These are phyloP conservation scores for Cyanocitta stelleri DNA, from an alignment of 2,113 vertebrate genomes.

Conservation along the genomic window DNA sequence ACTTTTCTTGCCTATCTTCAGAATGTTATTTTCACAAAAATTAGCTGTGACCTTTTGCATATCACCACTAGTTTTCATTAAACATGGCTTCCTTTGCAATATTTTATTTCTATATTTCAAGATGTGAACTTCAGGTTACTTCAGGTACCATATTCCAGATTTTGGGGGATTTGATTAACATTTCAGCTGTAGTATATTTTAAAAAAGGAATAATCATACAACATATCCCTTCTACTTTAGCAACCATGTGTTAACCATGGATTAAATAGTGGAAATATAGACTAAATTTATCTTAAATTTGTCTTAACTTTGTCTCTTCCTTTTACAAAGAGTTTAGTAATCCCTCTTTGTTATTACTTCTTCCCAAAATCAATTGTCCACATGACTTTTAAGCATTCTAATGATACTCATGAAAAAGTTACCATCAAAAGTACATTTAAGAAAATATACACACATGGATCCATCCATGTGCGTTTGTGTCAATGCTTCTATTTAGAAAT, in stretches of 20 bases:
- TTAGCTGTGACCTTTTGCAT: not conserved
- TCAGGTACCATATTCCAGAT: not conserved
- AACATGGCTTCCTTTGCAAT: not conserved
- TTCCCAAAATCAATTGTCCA: not conserved
- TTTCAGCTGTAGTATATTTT: not conserved
- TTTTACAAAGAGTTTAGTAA: not conserved
- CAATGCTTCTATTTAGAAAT: not conserved
- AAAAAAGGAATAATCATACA: not conserved
- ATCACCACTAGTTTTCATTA: not conserved
- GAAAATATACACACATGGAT: rapidly evolving
- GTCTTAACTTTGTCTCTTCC: not conserved
- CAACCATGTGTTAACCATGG: not conserved
- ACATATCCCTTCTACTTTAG: not conserved
- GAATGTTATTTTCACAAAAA: not conserved
- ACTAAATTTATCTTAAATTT: not conserved
- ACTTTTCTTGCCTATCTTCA: not conserved
- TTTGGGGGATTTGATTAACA: not conserved
- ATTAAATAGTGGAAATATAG: not conserved
- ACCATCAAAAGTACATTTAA: not conserved
- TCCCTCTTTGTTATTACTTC: not conserved
- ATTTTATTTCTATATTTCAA: not conserved
- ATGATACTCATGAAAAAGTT: not conserved
- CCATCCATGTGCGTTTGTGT: not conserved
- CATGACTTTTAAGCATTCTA: not conserved
- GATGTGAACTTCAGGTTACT: not conserved